Evolutionary conservation across 1,140 invertebrate genomes (phyloP), one percentile per base, ranked within the genome.

Genomic region (Drosophila persimilis): DNA sequence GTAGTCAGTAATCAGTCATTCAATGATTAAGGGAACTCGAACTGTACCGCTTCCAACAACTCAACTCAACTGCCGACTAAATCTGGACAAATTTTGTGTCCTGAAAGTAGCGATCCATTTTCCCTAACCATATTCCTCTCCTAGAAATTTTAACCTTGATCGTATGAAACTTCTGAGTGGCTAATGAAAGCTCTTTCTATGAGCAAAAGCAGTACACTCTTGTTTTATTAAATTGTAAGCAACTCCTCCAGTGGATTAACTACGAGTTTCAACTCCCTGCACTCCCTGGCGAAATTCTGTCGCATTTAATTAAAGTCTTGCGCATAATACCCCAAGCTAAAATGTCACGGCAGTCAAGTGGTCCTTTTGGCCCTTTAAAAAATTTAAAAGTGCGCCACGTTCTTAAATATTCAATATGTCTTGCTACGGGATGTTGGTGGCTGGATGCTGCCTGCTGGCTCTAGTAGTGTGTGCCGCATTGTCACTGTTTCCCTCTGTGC

Each of bases 241-340:
- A 31, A 50, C 24, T 41, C 24, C n/a, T 9, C 26, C 6, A 11
- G 48, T 17, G 26, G 70, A 48, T 72, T 72, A 72, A 51, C 43
- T 50, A 43, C 20, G 8, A 6, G 29, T 45, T 8, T 35, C 57
- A 44, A 52, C 20, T 22, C 22, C 41, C 35, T 26, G 35, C 35
- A 43, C n/a, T 55, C 39, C 39, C 39, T 7, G 31, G 1, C 31
- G 17, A 71, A 46, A 55, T 15, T 29, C 70, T 41, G 50, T 44
- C 44, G 39, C 72, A 45, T 59, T 75, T 66, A 75, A 75, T 74
- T 75, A 66, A 75, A 66, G 62, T 48, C 39, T 46, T 47, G 15
- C 13, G 35, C 58, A 55, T 41, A 48, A 45, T 45, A 31, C 39
- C 26, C 35, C n/a, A 17, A 17, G 35, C 11, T 22, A 53, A 60